phyloP scores from a whole-genome alignment of 2,113 vertebrate species.

The Rattus norvegicus region DNA sequence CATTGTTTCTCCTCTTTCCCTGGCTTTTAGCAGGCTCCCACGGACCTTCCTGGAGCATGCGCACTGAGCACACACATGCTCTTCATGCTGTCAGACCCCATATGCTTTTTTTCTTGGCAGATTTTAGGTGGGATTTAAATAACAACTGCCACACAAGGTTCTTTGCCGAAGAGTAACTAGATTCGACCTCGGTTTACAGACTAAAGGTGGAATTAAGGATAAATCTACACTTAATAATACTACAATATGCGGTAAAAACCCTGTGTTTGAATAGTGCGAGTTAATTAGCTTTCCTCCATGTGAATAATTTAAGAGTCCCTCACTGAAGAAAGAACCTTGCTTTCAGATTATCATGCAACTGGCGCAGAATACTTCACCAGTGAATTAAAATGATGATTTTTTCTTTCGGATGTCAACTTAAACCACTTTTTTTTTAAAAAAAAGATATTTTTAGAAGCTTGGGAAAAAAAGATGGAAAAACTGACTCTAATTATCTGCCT shows the following conservation, averaged over 20 bases:
- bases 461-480: neutral
- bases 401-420: conserved; percentile 58
- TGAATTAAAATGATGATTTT: conserved; percentile 57
- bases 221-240: conserved; percentile 72
- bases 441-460: neutral
- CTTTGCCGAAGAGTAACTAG: conserved; percentile 78
- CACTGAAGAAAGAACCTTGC: conserved; percentile 40
- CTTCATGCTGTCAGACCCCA: conserved; percentile 55
- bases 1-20: conserved; percentile 14
- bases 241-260: conserved; percentile 61
- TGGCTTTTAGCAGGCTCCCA: neutral
- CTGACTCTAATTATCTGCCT: conserved; percentile 21
- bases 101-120: conserved; percentile 50
- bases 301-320: conserved; percentile 53
- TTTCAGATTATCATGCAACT: conserved; percentile 61
- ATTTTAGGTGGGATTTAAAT: conserved; percentile 73
- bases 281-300: conserved; percentile 65
- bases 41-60: neutral
- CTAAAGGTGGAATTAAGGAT: conserved; percentile 79
- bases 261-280: conserved; percentile 65
- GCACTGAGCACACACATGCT: neutral
- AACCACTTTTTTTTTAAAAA: neutral
- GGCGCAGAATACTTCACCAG: conserved; percentile 50
- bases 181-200: conserved; percentile 74
- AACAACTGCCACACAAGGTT: neutral